Conservation (phyloP, 2,888 invertebrate genomes). For the Amphipyra tragopoginis region DNA sequence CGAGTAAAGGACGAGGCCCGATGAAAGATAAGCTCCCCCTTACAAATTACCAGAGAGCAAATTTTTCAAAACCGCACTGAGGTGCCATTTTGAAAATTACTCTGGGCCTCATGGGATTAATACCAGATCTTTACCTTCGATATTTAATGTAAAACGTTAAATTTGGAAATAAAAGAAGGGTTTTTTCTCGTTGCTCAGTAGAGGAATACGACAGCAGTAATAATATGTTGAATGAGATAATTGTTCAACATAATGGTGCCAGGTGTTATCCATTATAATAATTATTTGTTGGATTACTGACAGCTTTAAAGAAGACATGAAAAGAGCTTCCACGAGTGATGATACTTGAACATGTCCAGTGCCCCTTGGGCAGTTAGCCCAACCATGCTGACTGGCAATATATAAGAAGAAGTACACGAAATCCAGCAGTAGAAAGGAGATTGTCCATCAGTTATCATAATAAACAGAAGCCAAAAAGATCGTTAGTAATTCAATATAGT, state of each 20-base stretch:
- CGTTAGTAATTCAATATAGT: conserved; percentile 1
- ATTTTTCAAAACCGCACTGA: conserved; percentile 60
- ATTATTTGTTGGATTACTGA: no score
- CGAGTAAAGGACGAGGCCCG: conserved; percentile 57
- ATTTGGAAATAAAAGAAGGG: conserved; percentile 13
- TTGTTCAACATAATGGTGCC: no score
- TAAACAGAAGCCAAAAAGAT: conserved; percentile 9
- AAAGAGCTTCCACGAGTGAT: no score
- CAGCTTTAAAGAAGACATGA: no score
- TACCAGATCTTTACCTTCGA: not conserved
- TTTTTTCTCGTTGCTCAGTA: not conserved
- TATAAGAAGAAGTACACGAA: not conserved
- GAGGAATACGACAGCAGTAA: not conserved
- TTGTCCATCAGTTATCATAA: not conserved
- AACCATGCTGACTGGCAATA: no score
- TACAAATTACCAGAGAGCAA: conserved; percentile 54
- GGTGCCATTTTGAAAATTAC: conserved; percentile 58
- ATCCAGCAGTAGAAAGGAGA: no score
- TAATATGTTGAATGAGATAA: no score
- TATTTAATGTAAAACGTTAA: conserved; percentile 6
- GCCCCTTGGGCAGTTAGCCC: no score
- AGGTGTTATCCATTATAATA: no score
- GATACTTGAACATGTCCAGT: no score
- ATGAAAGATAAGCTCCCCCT: conserved; percentile 60
- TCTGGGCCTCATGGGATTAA: conserved; percentile 35